These are phyloP conservation scores for Ictalurus furcatus DNA, from an alignment of 2,113 vertebrate species.

Conservation along the genomic window DNA sequence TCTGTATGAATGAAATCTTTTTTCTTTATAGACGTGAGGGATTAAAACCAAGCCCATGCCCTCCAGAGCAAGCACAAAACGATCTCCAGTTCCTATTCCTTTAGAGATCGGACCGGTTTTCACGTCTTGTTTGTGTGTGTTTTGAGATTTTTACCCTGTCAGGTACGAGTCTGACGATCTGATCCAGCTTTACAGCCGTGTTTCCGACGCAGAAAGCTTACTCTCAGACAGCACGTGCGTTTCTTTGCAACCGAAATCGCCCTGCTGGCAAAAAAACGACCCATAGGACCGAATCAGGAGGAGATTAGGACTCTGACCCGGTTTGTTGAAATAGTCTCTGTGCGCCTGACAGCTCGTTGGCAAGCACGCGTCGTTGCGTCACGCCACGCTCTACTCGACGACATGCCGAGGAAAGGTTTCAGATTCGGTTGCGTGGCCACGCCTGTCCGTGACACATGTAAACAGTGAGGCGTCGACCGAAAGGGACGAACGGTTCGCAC, in stretches of 20 bases:
- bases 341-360: background rate
- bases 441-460: conserved; percentile 61
- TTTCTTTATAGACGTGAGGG: no score
- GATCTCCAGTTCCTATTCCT: background rate
- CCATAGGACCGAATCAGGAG: background rate
- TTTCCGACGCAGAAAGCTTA: background rate
- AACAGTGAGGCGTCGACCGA: conserved; percentile 69
- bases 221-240: background rate
- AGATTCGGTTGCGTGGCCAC: background rate
- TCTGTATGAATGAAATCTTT: background rate
- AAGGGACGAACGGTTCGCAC: conserved; percentile 31
- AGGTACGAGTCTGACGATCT: background rate
- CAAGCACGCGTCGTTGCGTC: background rate
- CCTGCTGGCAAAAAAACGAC: background rate
- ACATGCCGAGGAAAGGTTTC: background rate
- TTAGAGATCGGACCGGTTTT: background rate
- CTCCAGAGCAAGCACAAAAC: background rate
- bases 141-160: background rate
- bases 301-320: background rate
- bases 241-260: background rate
- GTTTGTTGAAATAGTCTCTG: background rate
- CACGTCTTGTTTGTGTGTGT: no score
- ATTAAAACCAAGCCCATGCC: background rate
- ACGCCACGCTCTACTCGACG: background rate
- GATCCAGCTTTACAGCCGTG: background rate